phyloP scores from a whole-genome alignment of 2,113 vertebrate genomes.

The Peromyscus polionotus region DNA sequence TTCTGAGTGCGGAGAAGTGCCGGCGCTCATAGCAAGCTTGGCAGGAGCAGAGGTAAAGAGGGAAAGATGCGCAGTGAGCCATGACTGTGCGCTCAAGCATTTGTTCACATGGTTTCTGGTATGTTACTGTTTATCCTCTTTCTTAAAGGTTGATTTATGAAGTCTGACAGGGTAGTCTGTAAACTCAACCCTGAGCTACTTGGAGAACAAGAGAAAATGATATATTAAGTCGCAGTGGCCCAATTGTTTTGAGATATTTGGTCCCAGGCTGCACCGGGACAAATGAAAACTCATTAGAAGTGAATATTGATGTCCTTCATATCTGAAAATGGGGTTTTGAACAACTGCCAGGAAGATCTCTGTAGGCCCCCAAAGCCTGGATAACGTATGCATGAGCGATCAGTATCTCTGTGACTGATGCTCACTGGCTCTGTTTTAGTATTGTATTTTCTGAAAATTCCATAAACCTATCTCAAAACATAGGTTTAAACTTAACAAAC shows the following conservation, averaged over 20 bases:
- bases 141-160: conserved; percentile 74
- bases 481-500: background rate
- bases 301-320: conserved; percentile 66
- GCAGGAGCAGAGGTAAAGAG: background rate
- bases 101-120: conserved; percentile 1
- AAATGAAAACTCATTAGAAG: conserved; percentile 78
- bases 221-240: conserved; percentile 72
- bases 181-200: conserved; percentile 7
- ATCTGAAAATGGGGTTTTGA: conserved; percentile 52
- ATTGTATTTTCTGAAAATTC: conserved; percentile 57
- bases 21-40: background rate
- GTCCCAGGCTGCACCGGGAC: conserved; percentile 57
- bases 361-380: background rate
- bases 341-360: conserved; percentile 46
- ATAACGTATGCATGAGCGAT: background rate
- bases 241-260: conserved; percentile 75
- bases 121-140: conserved; percentile 55
- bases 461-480: background rate
- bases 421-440: background rate
- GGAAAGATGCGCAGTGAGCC: conserved; percentile 29
- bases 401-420: background rate
- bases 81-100: conserved; percentile 43
- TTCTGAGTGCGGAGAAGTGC: conserved; percentile 35
- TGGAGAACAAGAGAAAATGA: conserved; percentile 62
- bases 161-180: conserved; percentile 51